These are phyloP conservation scores for Chinchilla lanigera DNA, from an alignment of 2,113 vertebrate species.

Conservation along the genomic window DNA sequence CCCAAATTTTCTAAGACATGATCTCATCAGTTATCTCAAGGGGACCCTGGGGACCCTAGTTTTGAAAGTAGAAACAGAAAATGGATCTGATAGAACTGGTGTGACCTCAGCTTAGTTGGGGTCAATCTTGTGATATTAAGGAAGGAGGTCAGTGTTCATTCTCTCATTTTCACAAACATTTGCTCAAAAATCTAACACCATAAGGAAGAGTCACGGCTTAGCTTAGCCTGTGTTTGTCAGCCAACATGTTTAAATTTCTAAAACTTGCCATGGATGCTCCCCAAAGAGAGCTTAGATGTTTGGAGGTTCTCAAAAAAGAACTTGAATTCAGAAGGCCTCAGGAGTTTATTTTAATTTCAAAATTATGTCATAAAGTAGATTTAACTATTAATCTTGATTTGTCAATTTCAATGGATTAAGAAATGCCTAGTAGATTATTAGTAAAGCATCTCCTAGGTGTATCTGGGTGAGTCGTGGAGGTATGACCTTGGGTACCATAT, in stretches of 20 bases:
- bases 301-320: background rate
- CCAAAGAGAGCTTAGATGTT: background rate
- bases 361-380: background rate
- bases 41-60: background rate
- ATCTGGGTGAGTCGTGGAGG: background rate
- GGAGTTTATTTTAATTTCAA: slow-evolving; percentile 30
- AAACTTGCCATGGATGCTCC: background rate
- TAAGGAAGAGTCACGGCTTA: background rate
- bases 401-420: background rate
- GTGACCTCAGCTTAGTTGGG: background rate
- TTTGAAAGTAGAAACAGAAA: slow-evolving; percentile 20
- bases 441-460: background rate
- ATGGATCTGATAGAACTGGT: slow-evolving; percentile 6
- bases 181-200: background rate
- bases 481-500: background rate
- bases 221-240: background rate
- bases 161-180: slow-evolving; percentile 20
- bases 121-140: background rate
- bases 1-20: background rate
- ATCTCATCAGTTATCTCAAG: background rate
- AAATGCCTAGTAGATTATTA: background rate
- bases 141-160: background rate
- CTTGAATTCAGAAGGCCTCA: background rate
- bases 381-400: background rate
- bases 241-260: background rate